A percentile compares a stretch with the other conserved stretches of the same genome.
phyloP scores from a whole-genome alignment of 2,113 vertebrate species.

The Cricetomys ansorgei region DNA sequence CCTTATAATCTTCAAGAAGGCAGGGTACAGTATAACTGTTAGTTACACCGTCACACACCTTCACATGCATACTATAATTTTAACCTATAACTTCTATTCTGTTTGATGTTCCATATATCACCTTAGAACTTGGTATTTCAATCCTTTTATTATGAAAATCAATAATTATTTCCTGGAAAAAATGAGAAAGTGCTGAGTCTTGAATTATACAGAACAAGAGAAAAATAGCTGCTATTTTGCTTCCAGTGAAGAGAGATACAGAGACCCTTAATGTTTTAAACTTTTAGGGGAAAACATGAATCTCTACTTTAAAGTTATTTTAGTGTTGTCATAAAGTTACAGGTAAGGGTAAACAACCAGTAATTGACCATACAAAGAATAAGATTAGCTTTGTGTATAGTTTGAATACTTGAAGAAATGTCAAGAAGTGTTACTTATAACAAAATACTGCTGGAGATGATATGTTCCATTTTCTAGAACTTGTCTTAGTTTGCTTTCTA shows the following conservation, averaged over 20 bases:
- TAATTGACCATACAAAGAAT: neutral
- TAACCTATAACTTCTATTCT: neutral
- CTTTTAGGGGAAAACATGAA: neutral
- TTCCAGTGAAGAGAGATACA: neutral
- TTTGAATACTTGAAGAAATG: neutral
- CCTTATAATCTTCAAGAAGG: neutral
- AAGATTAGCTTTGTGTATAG: neutral
- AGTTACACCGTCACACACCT: neutral
- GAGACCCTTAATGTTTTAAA: neutral
- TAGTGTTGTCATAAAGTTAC: neutral
- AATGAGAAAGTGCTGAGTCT: neutral
- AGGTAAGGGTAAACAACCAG: neutral
- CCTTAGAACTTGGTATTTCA: neutral
- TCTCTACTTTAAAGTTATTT: neutral
- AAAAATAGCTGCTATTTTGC: neutral
- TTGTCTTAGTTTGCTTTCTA: neutral
- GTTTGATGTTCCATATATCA: neutral
- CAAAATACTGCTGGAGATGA: neutral
- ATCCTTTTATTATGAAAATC: neutral
- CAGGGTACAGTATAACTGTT: neutral
- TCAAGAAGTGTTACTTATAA: neutral
- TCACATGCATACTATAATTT: neutral
- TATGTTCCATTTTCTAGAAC: neutral
- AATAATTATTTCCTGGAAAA: neutral
- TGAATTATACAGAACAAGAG: neutral